Conservation (phyloP, 2,113 vertebrate species). For the Petromus typicus region DNA sequence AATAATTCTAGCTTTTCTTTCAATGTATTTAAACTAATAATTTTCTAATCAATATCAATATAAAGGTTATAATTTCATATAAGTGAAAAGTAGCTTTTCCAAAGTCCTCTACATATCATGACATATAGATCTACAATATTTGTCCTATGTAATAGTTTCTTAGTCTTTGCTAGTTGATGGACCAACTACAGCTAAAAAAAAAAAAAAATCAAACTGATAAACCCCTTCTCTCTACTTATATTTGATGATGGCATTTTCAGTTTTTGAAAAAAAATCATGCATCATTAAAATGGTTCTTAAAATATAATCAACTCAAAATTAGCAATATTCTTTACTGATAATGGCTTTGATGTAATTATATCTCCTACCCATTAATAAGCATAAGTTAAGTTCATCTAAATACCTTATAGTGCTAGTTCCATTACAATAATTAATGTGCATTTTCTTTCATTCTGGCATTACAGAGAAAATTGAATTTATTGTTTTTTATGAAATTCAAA, state of each 20-base stretch:
- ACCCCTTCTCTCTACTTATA: not conserved
- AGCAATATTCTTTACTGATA: conserved; percentile 53
- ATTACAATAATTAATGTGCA: conserved; percentile 21
- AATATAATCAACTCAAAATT: conserved; percentile 63
- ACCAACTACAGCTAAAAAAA: not conserved
- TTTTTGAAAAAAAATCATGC: conserved; percentile 24
- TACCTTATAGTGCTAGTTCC: conserved; percentile 2
- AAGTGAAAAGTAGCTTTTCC: conserved; percentile 32
- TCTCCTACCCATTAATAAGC: conserved; percentile 45
- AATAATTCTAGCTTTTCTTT: conserved; percentile 53
- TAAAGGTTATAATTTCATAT: conserved; percentile 21
- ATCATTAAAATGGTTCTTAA: not conserved
- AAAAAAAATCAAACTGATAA: conserved; percentile 34
- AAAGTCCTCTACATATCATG: conserved; percentile 37
- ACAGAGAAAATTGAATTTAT: conserved; percentile 2
- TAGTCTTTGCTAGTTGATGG: conserved; percentile 45
- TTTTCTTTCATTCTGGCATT: conserved; percentile 18
- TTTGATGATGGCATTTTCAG: conserved; percentile 7
- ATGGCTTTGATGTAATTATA: conserved; percentile 55
- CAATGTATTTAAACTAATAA: conserved; percentile 25
- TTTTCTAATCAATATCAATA: conserved; percentile 45
- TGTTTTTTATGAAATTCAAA: conserved; percentile 51
- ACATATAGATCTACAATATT: conserved; percentile 33
- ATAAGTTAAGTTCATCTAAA: conserved; percentile 26
- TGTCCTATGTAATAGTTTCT: not conserved